These are phyloP conservation scores for Pocillopora meandrina DNA, from an alignment of 92 coral and sea anemone genomes.

Conservation along the genomic window DNA sequence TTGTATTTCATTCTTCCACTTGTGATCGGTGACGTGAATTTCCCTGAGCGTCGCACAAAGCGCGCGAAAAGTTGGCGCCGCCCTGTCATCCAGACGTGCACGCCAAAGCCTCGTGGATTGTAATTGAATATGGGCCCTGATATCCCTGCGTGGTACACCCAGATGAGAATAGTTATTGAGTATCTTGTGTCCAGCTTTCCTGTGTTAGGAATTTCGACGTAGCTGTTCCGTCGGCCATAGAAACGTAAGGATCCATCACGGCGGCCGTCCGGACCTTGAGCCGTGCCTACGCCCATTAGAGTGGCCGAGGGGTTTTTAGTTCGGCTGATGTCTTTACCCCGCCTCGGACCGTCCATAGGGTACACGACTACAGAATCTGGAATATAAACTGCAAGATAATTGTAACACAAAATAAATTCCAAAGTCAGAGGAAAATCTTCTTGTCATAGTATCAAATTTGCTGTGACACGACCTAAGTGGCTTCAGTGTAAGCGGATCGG, in stretches of 20 bases:
- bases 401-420: too few species aligned
- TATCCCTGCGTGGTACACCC: conserved; percentile 66
- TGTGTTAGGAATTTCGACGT: conserved; percentile 70
- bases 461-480: too few species aligned
- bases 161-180: conserved; percentile 74
- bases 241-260: conserved; percentile 68
- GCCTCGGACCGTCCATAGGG: conserved; percentile 59
- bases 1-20: conserved; percentile 44
- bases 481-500: too few species aligned
- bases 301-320: conserved; percentile 55
- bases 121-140: conserved; percentile 71
- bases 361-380: conserved; percentile 60
- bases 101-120: conserved; percentile 61
- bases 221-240: conserved; percentile 62
- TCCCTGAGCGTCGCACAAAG: conserved; percentile 50
- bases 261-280: conserved; percentile 73
- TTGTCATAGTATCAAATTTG: too few species aligned
- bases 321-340: conserved; percentile 65
- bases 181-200: conserved; percentile 61
- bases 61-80: conserved; percentile 60
- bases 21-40: conserved; percentile 27
- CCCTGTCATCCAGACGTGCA: conserved; percentile 69
- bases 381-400: conserved; percentile 35
- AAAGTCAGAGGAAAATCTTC: too few species aligned
- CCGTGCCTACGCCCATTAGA: conserved; percentile 49